Base-by-base conservation (phyloP, 2,888 invertebrate genomes). In the Eueremaeus valkanovi region DNA sequence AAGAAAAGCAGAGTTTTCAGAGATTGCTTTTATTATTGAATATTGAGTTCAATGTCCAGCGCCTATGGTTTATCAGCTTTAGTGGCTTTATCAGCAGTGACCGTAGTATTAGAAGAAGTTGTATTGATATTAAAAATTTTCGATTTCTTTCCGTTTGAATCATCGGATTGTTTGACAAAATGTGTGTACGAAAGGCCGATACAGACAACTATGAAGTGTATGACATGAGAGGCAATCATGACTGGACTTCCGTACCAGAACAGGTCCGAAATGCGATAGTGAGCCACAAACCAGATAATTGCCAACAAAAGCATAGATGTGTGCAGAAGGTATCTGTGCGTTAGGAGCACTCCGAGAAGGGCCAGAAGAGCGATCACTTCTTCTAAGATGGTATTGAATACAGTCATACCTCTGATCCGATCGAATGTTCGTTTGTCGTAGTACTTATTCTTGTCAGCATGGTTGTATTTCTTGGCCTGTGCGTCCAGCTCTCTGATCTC, bases 341-440 rank as follows among this genome's bases (percentile, higher is more conserved):
- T 49, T 13, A 72, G 29, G 8, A 75, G 13, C 18, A 72, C 42
- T 21, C 72, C 51, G 8, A 72, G 21, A 3, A 75, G 27, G n/a
- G 51, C 42, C 36, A n/a, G 3, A 8, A 75, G 31, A n/a, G 72
- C 75, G 45, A 75, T 75, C 1, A 42, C 51, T 29, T 75, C 75
- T 8, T 75, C n/a, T 6, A 75, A 27, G n/a, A 75, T 21, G 8
- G 75, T 42, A 36, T 75, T 75, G 72, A 75, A 72, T 21, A 75
- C 45, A 13, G 58, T 55, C 18, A 75, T 49, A n/a, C 29, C 31
- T 42, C 36, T 51, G 11, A 72, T 11, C n/a, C 75, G 51, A 3
- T 36, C 36, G 11, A 75, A n/a, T 11, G 55, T 16, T 21, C 72
- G 49, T 40, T 61, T 55, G 36, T 72, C 75, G 24, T 33, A 21